Evolutionary conservation across 92 coral and sea anemone genomes (phyloP), one percentile per base, ranked within the genome.

Genomic region (Actinostola sp.): DNA sequence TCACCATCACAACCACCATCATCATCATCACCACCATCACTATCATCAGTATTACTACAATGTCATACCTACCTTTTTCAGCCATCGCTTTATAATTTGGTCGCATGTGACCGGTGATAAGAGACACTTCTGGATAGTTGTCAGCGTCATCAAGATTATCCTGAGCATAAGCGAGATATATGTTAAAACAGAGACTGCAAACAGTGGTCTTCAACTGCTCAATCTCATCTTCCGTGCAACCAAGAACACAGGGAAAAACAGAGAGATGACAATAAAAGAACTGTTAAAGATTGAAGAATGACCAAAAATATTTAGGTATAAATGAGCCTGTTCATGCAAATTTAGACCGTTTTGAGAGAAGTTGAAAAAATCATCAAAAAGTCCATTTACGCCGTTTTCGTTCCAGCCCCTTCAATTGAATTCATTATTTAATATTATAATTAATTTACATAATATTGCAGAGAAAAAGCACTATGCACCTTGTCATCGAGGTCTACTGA

Each of bases 91-190:
- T 74, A 67, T 82, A 78, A 21, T 76, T 79, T 30, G 89, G 93
- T 66, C 97, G 72, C 38, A 93, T 31, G 23, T 76, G 72, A n/a
- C 98, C 98, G 24, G 98, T 84, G 52, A 93, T 75, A 8, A 93
- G 81, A 19, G 98, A 93, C 54, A 93, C 60, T 31, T 93, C 97
- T 61, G 93, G 92, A 21, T 58, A 46, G n/a, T 88, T 84, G 58
- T 70, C 84, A n/a, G n/a, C n/a, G 26, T 75, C 70, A 33, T 86
- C 82, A 14, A 26, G 65, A 31, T 41, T 57, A 25, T 51, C 83
- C 63, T 57, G 36, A 38, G 9, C 36, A 55, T 24, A n/a, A 59
- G 30, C 12, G 61, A 28, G 66, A 36, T 4, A 36, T 36, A 36
- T 11, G 11, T 4, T 36, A 36, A 36, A n/a, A n/a, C n/a, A n/a